Conservation (phyloP, 2,888 invertebrate species). For the Drosophila algonquin region DNA sequence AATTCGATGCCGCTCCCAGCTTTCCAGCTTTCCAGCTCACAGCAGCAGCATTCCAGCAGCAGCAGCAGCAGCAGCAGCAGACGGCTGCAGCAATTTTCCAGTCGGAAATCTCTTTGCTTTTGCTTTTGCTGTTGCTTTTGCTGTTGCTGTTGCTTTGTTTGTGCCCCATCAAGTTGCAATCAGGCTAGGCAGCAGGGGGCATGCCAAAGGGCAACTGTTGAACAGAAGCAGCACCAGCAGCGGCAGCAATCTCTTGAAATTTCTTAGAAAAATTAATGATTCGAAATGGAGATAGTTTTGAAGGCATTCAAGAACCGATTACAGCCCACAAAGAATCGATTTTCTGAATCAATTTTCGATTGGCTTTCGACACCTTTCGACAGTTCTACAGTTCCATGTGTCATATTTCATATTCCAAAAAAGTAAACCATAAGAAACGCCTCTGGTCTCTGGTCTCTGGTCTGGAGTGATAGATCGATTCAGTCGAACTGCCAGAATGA, state of each 20-base stretch:
- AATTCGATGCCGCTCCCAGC: slow-evolving; percentile 5
- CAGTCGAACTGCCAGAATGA: not conserved
- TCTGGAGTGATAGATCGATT: slow-evolving; percentile 26
- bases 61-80: too few relatives aligned
- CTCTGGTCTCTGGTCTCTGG: not conserved
- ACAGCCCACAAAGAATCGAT: not conserved
- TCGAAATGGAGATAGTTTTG: not conserved
- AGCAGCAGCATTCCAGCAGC: too few relatives aligned
- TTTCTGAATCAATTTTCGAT: not conserved
- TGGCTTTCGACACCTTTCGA: not conserved
- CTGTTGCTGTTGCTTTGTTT: slow-evolving; percentile 20
- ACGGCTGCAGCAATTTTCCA: slow-evolving; percentile 20
- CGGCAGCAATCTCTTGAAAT: not conserved
- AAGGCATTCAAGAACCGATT: too few relatives aligned
- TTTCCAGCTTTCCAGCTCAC: too few relatives aligned
- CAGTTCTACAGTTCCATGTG: too few relatives aligned
- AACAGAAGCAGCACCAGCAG: not conserved
- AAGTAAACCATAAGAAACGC: not conserved
- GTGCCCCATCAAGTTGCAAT: slow-evolving; percentile 36
- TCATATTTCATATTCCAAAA: too few relatives aligned
- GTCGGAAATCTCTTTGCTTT: slow-evolving; percentile 22
- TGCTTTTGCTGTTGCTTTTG: slow-evolving; percentile 16
- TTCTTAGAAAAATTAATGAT: not conserved
- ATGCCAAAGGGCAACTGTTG: not conserved
- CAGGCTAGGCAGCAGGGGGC: slow-evolving; percentile 3